A percentile compares a stretch with the other conserved stretches of the same genome.
phyloP scores from a whole-genome alignment of 2,113 vertebrate species.

The Nerophis lumbriciformis region DNA sequence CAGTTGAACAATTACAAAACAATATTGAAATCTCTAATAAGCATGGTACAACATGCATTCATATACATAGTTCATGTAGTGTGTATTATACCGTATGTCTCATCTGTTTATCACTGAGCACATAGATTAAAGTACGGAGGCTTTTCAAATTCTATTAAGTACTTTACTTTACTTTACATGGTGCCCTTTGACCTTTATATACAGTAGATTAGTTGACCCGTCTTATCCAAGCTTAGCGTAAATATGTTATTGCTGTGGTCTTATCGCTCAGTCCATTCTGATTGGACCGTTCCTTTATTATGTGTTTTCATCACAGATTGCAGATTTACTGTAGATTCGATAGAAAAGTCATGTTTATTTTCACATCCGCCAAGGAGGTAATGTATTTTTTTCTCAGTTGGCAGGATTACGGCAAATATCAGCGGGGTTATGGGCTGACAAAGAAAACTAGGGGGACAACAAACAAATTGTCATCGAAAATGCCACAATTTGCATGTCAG shows the following conservation, averaged over 20 bases:
- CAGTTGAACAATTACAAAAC: not conserved
- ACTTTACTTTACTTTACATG: constrained; percentile 7
- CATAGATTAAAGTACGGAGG: not conserved
- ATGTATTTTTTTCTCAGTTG: not conserved
- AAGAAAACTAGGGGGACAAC: not conserved
- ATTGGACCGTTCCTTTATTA: not conserved
- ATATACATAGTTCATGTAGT: not conserved
- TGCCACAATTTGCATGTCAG: too few relatives aligned
- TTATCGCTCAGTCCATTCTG: not conserved
- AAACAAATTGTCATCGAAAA: too few relatives aligned
- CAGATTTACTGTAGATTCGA: not conserved
- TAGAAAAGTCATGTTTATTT: not conserved
- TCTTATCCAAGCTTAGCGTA: constrained; percentile 19
- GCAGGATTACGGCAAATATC: not conserved
- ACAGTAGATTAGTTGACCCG: constrained; percentile 23
- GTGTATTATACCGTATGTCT: too few relatives aligned
- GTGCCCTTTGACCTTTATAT: constrained; percentile 16
- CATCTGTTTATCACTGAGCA: too few relatives aligned
- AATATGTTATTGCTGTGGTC: constrained; percentile 18
- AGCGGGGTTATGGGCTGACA: too few relatives aligned
- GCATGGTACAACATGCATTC: constrained; percentile 23
- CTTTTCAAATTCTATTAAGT: constrained; percentile 6
- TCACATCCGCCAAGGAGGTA: too few relatives aligned
- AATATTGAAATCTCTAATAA: not conserved
- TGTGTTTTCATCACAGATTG: not conserved